phyloP scores from a whole-genome alignment of 2,888 invertebrate genomes.

The Erebia palarica region DNA sequence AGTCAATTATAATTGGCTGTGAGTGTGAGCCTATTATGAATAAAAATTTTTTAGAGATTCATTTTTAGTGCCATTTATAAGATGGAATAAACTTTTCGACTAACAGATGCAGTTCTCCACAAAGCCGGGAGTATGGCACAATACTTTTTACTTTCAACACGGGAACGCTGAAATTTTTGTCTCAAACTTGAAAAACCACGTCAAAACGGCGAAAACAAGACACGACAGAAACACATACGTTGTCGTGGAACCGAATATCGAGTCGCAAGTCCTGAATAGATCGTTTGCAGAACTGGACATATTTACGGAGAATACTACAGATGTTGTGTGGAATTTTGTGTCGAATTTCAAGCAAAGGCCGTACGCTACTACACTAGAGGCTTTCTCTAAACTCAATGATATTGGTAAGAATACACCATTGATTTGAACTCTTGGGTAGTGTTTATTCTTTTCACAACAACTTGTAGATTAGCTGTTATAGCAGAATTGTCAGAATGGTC shows the following conservation, averaged over 20 bases:
- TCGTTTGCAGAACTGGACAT: slow-evolving; percentile 95
- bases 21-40: no score
- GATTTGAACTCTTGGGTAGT: no score
- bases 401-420: slow-evolving; percentile 75
- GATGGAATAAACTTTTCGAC: background rate
- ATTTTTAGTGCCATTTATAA: no score
- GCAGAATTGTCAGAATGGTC: no score
- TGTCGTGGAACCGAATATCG: slow-evolving; percentile 85
- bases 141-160: slow-evolving; percentile 93
- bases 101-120: slow-evolving; percentile 69
- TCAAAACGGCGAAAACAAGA: slow-evolving; percentile 86
- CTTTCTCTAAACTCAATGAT: slow-evolving; percentile 93
- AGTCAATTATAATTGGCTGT: no score
- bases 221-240: slow-evolving; percentile 85
- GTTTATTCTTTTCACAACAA: no score
- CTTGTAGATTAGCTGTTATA: no score
- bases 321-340: slow-evolving; percentile 85
- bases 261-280: slow-evolving; percentile 87
- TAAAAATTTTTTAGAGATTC: no score
- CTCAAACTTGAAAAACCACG: slow-evolving; percentile 82
- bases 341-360: slow-evolving; percentile 84
- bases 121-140: slow-evolving; percentile 83
- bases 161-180: slow-evolving; percentile 92
- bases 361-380: slow-evolving; percentile 91
- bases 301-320: slow-evolving; percentile 86